phyloP scores from a whole-genome alignment of 2,888 invertebrate species.

The Luperina nickerlii region DNA sequence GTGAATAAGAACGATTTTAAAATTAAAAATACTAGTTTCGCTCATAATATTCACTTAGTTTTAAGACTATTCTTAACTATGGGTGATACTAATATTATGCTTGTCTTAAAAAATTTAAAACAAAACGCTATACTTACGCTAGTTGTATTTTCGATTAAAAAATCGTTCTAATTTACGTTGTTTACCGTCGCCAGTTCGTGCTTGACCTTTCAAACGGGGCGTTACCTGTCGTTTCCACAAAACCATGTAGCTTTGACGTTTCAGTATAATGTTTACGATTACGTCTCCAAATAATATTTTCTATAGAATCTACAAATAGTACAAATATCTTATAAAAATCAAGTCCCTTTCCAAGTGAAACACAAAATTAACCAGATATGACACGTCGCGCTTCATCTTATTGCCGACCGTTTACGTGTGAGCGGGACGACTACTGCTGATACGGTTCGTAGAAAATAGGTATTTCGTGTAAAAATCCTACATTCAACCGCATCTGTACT shows the following conservation, averaged over 20 bases:
- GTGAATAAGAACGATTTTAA: background rate
- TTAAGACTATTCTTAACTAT: background rate
- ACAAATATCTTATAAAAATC: slow-evolving; percentile 23
- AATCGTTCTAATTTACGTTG: background rate
- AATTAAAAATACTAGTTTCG: background rate
- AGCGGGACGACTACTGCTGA: background rate
- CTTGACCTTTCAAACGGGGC: background rate
- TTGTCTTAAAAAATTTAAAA: background rate
- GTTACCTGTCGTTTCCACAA: background rate
- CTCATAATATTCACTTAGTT: background rate
- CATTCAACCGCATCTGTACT: background rate
- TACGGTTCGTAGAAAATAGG: background rate
- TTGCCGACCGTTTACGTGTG: background rate
- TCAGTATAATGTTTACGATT: slow-evolving; percentile 17
- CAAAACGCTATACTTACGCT: background rate
- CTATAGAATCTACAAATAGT: slow-evolving; percentile 33
- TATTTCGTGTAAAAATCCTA: background rate
- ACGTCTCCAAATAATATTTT: slow-evolving; percentile 26
- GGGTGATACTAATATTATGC: background rate
- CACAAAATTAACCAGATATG: background rate
- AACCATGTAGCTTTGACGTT: background rate
- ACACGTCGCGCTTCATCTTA: background rate
- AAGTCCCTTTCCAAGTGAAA: background rate
- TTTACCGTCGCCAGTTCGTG: background rate
- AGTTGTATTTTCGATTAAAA: background rate